Evolutionary conservation across 2,888 invertebrate genomes (phyloP), one percentile per base, ranked within the genome.

Genomic region (Eilema griseolum): DNA sequence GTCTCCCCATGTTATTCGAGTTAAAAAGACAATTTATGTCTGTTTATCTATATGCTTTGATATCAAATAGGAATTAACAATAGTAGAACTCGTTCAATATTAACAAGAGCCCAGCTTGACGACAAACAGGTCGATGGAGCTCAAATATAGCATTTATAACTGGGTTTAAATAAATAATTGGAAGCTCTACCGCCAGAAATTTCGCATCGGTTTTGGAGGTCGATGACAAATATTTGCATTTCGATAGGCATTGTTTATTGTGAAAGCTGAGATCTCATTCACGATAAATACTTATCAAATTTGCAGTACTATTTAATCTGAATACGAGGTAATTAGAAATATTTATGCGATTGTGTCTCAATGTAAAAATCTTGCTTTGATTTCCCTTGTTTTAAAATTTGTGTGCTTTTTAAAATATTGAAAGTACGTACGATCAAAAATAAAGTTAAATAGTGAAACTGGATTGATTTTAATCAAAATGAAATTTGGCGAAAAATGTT

Each of bases 161-260:
- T 75, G 70, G 72, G 73, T 76, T 71, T 77, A 78, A 78, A 77
- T 77, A 72, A 77, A 80, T 76, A 81, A 76, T 75, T 73, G 72
- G 70, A 73, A 66, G 24, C 61, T 70, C 61, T 46, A 46, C 67
- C 70, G 63, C 69, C 65, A 73, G 77, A 77, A 81, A 78, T 78
- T 78, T 76, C 59, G 74, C 71, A 75, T 76, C 73, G 71, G 59
- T 24, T n/a, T 67, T 46, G 66, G 75, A 78, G 73, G 74, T 82
- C 76, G 77, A 75, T 74, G 75, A 71, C 78, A 79, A 82, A 84
- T 83, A 83, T 83, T 84, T 83, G 80, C 84, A 82, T 83, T 80
- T 78, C 63, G 73, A 78, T 80, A 76, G 80, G 74, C 78, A 70
- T 78, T 78, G 75, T 82, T 78, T 79, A 81, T 82, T 75, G 71